Conservation (phyloP, 1,140 invertebrate species). For the Drosophila trapezifrons region DNA sequence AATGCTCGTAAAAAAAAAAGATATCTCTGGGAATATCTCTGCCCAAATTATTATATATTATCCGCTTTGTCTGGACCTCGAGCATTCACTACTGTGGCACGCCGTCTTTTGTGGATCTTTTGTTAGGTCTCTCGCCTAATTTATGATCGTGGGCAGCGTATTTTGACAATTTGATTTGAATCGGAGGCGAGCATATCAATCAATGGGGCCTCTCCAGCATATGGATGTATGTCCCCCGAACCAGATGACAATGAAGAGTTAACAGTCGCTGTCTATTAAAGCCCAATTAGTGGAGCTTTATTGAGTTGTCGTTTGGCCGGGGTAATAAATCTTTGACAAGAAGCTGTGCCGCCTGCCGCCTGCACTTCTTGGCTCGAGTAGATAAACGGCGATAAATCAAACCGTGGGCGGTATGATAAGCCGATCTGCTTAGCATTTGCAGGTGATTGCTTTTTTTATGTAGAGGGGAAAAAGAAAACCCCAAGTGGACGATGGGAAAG, state of each 20-base stretch:
- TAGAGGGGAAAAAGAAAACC: conserved; percentile 4
- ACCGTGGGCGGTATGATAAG: conserved; percentile 50
- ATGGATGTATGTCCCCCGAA: conserved; percentile 13
- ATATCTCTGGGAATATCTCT: conserved; percentile 54
- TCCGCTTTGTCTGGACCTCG: conserved; percentile 42
- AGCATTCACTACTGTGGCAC: conserved; percentile 63
- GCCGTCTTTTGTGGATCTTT: conserved; percentile 37
- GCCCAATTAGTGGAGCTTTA: conserved; percentile 69
- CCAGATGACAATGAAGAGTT: conserved; percentile 57
- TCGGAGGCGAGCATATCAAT: conserved; percentile 61
- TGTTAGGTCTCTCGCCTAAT: conserved; percentile 48
- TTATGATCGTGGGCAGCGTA: conserved; percentile 61
- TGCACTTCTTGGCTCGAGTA: conserved; percentile 28
- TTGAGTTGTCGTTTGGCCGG: conserved; percentile 53
- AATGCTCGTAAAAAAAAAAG: conserved; percentile 51
- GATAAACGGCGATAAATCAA: conserved; percentile 62
- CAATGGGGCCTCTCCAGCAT: conserved; percentile 29
- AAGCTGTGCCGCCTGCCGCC: conserved; percentile 15
- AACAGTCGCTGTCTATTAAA: conserved; percentile 61
- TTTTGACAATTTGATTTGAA: conserved; percentile 78
- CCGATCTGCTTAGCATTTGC: conserved; percentile 50
- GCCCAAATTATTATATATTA: conserved; percentile 29
- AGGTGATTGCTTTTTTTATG: conserved; percentile 36
- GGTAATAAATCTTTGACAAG: conserved; percentile 57
- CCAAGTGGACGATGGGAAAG: not conserved